phyloP scores from a whole-genome alignment of 2,797 vertebrate species.

The Melanogrammus aeglefinus region DNA sequence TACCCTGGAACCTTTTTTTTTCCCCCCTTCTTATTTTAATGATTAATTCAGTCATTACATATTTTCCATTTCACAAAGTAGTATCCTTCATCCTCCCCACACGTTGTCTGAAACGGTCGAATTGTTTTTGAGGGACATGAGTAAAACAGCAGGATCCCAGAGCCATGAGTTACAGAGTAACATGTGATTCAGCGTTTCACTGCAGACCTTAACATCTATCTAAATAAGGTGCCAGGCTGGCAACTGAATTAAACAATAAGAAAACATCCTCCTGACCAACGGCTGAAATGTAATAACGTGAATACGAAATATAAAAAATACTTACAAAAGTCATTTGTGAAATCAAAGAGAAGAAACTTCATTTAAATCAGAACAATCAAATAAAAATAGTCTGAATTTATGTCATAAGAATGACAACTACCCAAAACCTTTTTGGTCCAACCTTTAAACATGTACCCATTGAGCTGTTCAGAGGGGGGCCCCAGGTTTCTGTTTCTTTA shows the following conservation, averaged over 20 bases:
- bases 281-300: too few species aligned
- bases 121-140: slow-evolving; percentile 44
- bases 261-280: not conserved
- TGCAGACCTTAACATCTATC: not conserved
- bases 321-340: not conserved
- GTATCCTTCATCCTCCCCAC: slow-evolving; percentile 37
- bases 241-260: not conserved
- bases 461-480: not conserved
- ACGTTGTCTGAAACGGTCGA: slow-evolving; percentile 50
- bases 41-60: slow-evolving; percentile 38
- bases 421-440: too few species aligned
- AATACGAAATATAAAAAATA: too few species aligned
- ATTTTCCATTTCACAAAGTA: slow-evolving; percentile 63
- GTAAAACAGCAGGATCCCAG: slow-evolving; percentile 49
- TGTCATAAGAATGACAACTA: not conserved
- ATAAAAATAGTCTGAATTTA: not conserved
- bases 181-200: slow-evolving; percentile 48
- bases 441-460: not conserved
- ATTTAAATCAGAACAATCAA: not conserved
- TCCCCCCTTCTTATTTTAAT: not conserved
- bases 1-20: slow-evolving; percentile 52
- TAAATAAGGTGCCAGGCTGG: not conserved
- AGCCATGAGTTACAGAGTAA: slow-evolving; percentile 59
- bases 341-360: not conserved
- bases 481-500: slow-evolving; percentile 6